These are phyloP conservation scores for Argopecten irradians DNA, from an alignment of 1,140 invertebrate species.

Conservation along the genomic window DNA sequence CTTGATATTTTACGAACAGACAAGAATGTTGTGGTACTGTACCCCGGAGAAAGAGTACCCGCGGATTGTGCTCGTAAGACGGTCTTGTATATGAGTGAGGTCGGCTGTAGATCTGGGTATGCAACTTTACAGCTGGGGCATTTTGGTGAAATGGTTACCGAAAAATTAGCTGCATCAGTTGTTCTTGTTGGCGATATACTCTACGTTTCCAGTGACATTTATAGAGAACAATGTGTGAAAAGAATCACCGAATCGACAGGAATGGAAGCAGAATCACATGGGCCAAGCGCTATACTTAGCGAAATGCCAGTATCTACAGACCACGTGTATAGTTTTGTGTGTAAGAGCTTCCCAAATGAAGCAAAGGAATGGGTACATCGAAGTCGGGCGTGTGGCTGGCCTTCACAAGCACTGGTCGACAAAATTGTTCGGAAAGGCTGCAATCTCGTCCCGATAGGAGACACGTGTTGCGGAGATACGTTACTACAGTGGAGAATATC, in stretches of 20 bases:
- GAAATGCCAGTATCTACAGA: background rate
- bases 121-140: background rate
- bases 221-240: background rate
- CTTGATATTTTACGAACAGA: constrained; percentile 1
- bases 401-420: constrained; percentile 32
- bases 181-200: background rate
- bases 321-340: background rate
- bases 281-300: background rate
- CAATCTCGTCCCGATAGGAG: constrained; percentile 31
- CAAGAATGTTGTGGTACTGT: background rate
- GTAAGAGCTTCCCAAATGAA: constrained; percentile 26
- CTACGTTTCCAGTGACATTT: background rate
- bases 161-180: background rate
- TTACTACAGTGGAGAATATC: constrained; percentile 45
- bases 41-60: background rate
- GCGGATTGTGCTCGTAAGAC: background rate
- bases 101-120: background rate
- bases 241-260: background rate
- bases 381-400: constrained; percentile 30
- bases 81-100: background rate
- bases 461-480: background rate
- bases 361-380: constrained; percentile 39
- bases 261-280: background rate
- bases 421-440: constrained; percentile 28
- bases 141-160: background rate